Base-by-base conservation (phyloP, 2,113 vertebrate genomes). In the Talpa occidentalis region DNA sequence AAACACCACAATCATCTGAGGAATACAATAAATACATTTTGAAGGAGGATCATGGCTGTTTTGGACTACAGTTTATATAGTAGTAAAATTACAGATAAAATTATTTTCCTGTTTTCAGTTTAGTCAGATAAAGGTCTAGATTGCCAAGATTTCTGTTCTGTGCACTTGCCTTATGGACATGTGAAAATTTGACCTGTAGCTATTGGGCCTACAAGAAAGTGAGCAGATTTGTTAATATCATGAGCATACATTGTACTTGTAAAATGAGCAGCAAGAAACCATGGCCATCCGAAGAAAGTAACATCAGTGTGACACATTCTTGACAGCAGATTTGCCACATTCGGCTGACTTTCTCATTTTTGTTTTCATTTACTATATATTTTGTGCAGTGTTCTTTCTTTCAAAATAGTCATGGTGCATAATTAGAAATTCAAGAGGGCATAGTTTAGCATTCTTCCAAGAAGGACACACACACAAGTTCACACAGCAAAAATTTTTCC, bases 351-450 rank as follows among this genome's bases (percentile, higher is more conserved):
- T 30, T 60, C 40, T 37, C 16, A 40, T 30, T 60, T n/a, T 37
- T 84, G 6, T n/a, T 86, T 79, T 60, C 42, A 62, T 44, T 86
- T 22, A 21, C 3, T 60, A 14, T 4, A 49, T 24, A 22, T 19
- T 42, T 72, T 56, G 24, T 60, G 59, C 32, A 32, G 14, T 64
- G 17, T 22, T 42, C 62, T 88, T 66, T 82, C 49, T 56, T 88
- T 73, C 66, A 66, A 79, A 76, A 59, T 24, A 80, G 2, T 54
- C 15, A 30, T 32, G 37, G 42, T 40, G 2, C 37, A 52, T 72
- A 70, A 93, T 77, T 70, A 91, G 42, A 92, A 91, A 72, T 88
- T 95, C n/a, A 81, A 77, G 40, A 81, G 28, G 35, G 24, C 72
- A 22, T 56, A 30, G 9, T 19, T 87, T 42, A 72, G 35, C 30